Evolutionary conservation across 2,888 invertebrate genomes (phyloP).

Genomic region (Ophioninae sp.): DNA sequence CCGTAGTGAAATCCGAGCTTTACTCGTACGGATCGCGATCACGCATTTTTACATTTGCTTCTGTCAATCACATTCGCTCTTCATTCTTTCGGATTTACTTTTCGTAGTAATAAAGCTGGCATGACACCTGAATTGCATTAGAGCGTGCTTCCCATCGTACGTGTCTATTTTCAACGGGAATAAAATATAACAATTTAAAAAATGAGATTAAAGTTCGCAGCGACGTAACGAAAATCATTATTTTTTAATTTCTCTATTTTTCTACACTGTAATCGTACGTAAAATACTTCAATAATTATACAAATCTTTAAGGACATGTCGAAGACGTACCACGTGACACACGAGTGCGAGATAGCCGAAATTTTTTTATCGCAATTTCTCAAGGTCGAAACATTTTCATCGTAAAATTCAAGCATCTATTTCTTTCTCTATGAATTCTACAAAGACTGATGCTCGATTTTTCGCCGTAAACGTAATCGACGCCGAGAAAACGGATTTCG

Average conservation of each 20-base stretch:
- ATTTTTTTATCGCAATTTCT: no score
- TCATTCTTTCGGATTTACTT: conserved; percentile 49
- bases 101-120: conserved; percentile 41
- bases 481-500: no score
- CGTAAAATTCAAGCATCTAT: no score
- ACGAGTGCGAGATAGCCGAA: no score
- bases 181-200: background rate
- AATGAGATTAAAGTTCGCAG: background rate
- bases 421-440: no score
- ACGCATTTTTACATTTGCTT: conserved; percentile 69
- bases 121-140: conserved; percentile 36
- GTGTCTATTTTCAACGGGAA: background rate
- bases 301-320: no score
- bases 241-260: conserved; percentile 19
- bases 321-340: no score
- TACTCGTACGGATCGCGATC: conserved; percentile 50
- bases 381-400: no score
- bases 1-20: conserved; percentile 51
- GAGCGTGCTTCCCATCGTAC: background rate
- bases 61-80: conserved; percentile 52
- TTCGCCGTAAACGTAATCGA: no score
- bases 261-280: conserved; percentile 3
- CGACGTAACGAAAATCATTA: no score
- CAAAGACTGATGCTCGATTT: no score
- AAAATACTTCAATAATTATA: no score